Percentiles rank a stretch among this genome's conserved stretches.
phyloP scores from a whole-genome alignment of 1,140 invertebrate genomes.

The Drosophila repletoides region DNA sequence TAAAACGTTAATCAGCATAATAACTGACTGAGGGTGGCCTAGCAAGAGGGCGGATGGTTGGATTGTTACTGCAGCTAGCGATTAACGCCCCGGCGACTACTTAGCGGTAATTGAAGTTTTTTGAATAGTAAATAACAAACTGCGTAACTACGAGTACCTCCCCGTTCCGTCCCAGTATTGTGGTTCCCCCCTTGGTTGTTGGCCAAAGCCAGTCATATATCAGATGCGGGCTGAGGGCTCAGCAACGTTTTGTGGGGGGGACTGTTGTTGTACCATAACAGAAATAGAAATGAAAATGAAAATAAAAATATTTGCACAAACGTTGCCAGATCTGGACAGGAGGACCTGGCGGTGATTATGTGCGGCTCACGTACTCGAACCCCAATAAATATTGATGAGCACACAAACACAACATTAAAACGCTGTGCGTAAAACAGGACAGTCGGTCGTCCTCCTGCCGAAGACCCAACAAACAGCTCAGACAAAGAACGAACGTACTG shows the following conservation, averaged over 20 bases:
- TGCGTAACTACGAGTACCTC: background rate
- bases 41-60: background rate
- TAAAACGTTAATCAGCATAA: conserved; percentile 70
- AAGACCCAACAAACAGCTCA: background rate
- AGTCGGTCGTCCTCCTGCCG: conserved; percentile 4
- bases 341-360: conserved; percentile 51
- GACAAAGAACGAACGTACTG: background rate
- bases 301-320: conserved; percentile 73
- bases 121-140: conserved; percentile 72
- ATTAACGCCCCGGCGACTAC: conserved; percentile 54
- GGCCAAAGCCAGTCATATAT: conserved; percentile 47
- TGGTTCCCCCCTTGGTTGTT: background rate
- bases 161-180: background rate
- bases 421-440: conserved; percentile 64
- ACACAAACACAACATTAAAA: conserved; percentile 79
- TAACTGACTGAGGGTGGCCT: conserved; percentile 1
- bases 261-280: conserved; percentile 37
- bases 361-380: conserved; percentile 76
- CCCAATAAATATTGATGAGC: conserved; percentile 80
- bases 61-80: conserved; percentile 7
- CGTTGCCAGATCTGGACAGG: background rate
- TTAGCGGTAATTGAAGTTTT: conserved; percentile 75
- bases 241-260: background rate
- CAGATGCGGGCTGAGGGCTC: conserved; percentile 23
- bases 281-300: conserved; percentile 41